These are phyloP conservation scores for Erebia epiphron DNA, from an alignment of 2,888 invertebrate species.

Conservation along the genomic window DNA sequence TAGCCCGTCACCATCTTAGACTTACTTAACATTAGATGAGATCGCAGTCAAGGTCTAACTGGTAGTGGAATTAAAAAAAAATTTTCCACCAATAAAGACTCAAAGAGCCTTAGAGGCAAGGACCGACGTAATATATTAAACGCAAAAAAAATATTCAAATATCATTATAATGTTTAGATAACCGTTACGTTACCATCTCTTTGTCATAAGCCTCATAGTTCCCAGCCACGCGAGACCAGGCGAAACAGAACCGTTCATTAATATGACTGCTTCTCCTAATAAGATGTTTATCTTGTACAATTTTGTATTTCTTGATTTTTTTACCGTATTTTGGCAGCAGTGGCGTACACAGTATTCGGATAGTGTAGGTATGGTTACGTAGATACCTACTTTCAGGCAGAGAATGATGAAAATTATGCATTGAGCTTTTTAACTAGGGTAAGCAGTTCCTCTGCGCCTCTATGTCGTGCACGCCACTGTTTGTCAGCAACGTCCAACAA, in stretches of 20 bases:
- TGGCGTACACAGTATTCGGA: too few species aligned
- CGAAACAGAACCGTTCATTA: conserved; percentile 37
- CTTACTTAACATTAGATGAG: too few species aligned
- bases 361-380: too few species aligned
- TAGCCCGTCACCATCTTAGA: too few species aligned
- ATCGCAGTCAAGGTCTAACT: too few species aligned
- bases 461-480: too few species aligned
- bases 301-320: conserved; percentile 8
- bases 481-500: not conserved
- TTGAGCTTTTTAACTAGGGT: too few species aligned
- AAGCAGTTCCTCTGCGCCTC: too few species aligned
- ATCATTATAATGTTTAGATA: not conserved
- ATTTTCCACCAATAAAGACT: too few species aligned
- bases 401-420: too few species aligned
- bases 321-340: not conserved
- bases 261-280: conserved; percentile 27
- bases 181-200: conserved; percentile 18
- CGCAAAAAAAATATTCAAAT: not conserved
- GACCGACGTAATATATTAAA: not conserved
- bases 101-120: not conserved
- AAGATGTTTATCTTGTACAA: conserved; percentile 8
- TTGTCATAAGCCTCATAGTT: conserved; percentile 24
- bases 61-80: too few species aligned
- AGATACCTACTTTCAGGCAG: too few species aligned
- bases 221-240: conserved; percentile 31